These are phyloP conservation scores for Larimichthys polyactis DNA, from an alignment of 2,113 vertebrate species.

Conservation along the genomic window DNA sequence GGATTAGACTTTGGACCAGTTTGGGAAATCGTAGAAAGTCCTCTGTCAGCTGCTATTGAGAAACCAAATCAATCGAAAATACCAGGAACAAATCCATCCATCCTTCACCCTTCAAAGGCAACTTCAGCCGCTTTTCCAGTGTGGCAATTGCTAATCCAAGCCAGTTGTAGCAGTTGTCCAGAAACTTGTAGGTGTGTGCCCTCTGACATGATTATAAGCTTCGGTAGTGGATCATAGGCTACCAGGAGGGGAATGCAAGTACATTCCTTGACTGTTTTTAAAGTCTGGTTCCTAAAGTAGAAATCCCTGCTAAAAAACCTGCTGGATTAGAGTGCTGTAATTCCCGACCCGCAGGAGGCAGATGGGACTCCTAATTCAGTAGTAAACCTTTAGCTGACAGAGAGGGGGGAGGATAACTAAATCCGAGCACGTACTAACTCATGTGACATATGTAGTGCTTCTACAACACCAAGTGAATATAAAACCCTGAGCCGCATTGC, in stretches of 20 bases:
- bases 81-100: not conserved
- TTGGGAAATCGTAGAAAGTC: conserved; percentile 50
- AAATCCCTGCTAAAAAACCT: conserved; percentile 73
- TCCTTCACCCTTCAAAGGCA: not conserved
- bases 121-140: not conserved
- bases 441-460: conserved; percentile 56
- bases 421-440: conserved; percentile 52
- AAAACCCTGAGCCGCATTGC: conserved; percentile 35
- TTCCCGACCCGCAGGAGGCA: conserved; percentile 64
- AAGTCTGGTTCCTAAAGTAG: conserved; percentile 54
- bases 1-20: conserved; percentile 69
- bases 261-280: conserved; percentile 45
- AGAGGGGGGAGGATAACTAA: conserved; percentile 46
- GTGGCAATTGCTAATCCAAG: not conserved
- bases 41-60: conserved; percentile 26
- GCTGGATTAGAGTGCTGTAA: conserved; percentile 73
- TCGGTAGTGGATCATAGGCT: conserved; percentile 34
- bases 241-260: conserved; percentile 40
- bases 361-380: conserved; percentile 77
- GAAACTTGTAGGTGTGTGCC: conserved; percentile 11
- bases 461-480: conserved; percentile 41
- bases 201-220: conserved; percentile 43
- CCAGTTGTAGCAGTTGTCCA: not conserved
- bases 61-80: conserved; percentile 11
- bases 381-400: conserved; percentile 72